Evolutionary conservation across 2,797 vertebrate genomes (phyloP).

Genomic region (Scomberomorus guttatus): DNA sequence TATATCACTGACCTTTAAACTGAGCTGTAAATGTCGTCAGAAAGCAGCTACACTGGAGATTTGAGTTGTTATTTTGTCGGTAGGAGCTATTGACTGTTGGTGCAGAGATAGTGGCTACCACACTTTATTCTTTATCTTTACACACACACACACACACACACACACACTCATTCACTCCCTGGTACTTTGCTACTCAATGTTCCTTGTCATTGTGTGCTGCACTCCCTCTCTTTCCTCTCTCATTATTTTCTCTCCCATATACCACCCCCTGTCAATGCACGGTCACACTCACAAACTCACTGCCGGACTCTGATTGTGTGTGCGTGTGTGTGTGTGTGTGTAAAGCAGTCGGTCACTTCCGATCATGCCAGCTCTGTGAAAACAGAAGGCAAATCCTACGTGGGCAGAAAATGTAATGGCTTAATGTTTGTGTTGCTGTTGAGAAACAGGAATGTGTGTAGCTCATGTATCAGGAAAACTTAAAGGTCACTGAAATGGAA

Average conservation of each 20-base stretch:
- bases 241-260: slow-evolving; percentile 39
- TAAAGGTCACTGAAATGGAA: slow-evolving; percentile 19
- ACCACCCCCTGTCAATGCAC: slow-evolving; percentile 22
- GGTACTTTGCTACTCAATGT: slow-evolving; percentile 28
- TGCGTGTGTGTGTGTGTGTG: background rate
- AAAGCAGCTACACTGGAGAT: background rate
- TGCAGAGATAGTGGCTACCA: slow-evolving; percentile 5
- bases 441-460: background rate
- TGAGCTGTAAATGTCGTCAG: background rate
- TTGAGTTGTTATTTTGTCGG: background rate
- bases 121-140: background rate
- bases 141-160: slow-evolving; percentile 14
- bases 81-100: background rate
- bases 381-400: slow-evolving; percentile 2
- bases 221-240: slow-evolving; percentile 18
- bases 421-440: slow-evolving; percentile 3
- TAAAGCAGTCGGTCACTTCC: slow-evolving; percentile 17
- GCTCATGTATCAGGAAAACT: background rate
- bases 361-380: slow-evolving; percentile 2
- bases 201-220: slow-evolving; percentile 35
- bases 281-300: slow-evolving; percentile 7
- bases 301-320: background rate
- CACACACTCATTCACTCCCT: slow-evolving; percentile 26
- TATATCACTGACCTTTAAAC: background rate
- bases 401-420: background rate